phyloP scores from a whole-genome alignment of 2,113 vertebrate species.

The Chloebia gouldiae region DNA sequence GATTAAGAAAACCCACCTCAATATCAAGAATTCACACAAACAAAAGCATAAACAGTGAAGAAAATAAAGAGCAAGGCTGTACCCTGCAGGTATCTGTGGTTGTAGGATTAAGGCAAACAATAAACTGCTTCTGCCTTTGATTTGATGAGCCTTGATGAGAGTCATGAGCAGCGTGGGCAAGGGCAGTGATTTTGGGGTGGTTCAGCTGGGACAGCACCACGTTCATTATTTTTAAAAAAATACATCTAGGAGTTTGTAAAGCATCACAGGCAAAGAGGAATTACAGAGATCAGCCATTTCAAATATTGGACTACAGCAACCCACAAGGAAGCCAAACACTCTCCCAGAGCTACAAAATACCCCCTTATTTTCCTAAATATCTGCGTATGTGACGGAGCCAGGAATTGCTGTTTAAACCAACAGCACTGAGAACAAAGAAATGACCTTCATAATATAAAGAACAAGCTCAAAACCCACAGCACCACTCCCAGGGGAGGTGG shows the following conservation, averaged over 20 bases:
- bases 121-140: background rate
- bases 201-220: background rate
- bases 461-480: background rate
- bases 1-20: background rate
- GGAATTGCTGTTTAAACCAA: background rate
- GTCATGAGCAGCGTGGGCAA: background rate
- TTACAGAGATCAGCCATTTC: background rate
- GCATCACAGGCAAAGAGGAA: background rate
- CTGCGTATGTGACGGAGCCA: fast-evolving
- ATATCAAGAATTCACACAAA: background rate
- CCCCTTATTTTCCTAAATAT: background rate
- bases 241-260: background rate
- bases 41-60: background rate
- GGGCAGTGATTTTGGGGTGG: background rate
- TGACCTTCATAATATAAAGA: background rate
- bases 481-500: background rate
- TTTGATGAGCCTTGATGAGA: background rate
- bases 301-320: background rate
- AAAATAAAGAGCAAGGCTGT: background rate
- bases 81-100: background rate
- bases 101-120: background rate
- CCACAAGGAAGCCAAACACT: background rate
- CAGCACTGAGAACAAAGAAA: background rate
- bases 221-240: background rate
- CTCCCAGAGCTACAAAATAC: background rate